Conservation (phyloP, 2,797 vertebrate genomes). For the Uromys caudimaculatus region DNA sequence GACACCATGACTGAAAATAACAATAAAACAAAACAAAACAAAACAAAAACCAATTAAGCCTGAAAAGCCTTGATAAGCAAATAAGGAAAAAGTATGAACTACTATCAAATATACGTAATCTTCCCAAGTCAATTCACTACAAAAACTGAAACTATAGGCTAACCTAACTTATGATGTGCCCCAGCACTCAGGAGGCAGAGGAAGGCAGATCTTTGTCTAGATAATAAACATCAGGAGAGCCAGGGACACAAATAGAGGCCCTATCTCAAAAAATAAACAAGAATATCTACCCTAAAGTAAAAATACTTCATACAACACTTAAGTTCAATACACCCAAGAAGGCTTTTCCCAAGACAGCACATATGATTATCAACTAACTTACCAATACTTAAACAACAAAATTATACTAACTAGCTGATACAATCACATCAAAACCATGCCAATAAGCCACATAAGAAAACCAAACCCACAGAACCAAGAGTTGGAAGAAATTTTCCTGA, state of each 20-base stretch:
- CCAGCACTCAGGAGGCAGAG: not conserved
- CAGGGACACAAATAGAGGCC: not conserved
- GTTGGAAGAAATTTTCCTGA: constrained; percentile 39
- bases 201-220: not conserved
- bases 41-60: not conserved
- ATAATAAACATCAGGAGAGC: not conserved
- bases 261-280: not conserved
- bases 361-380: not conserved
- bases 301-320: not conserved
- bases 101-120: not conserved
- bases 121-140: not conserved
- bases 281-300: constrained; percentile 23
- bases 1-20: not conserved
- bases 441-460: constrained; percentile 30
- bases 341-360: not conserved
- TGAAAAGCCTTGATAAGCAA: not conserved
- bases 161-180: not conserved
- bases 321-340: constrained; percentile 13
- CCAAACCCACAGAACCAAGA: not conserved
- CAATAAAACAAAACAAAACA: not conserved
- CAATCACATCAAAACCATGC: constrained; percentile 28
- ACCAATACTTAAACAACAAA: not conserved
- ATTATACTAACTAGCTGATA: constrained; percentile 4
- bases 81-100: not conserved
- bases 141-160: constrained; percentile 22